Conservation (phyloP, 2,888 invertebrate species). For the Seira musarum region DNA sequence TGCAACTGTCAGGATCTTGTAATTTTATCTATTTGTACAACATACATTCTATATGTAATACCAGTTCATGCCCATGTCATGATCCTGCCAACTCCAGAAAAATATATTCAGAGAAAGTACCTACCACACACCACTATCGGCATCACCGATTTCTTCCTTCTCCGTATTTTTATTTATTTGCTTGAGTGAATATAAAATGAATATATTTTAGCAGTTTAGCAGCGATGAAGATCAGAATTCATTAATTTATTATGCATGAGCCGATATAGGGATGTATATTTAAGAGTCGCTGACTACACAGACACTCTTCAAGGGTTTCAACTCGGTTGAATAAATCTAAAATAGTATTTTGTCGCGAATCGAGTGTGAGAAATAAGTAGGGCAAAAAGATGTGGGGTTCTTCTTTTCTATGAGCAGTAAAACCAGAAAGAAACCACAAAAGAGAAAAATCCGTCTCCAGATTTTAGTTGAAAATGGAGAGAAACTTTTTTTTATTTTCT, state of each 20-base stretch:
- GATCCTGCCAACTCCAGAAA: no score
- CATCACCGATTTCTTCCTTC: not conserved
- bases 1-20: conserved; percentile 51
- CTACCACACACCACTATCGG: not conserved
- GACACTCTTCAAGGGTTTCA: no score
- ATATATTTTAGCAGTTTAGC: not conserved
- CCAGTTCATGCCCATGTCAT: no score
- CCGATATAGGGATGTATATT: not conserved
- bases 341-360: not conserved
- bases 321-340: not conserved
- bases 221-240: not conserved
- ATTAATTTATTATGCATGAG: not conserved
- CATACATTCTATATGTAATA: no score
- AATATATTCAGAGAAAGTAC: not conserved
- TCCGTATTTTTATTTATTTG: not conserved
- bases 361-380: no score
- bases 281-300: not conserved
- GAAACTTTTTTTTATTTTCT: conserved; percentile 17
- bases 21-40: not conserved
- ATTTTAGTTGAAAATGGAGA: conserved; percentile 19
- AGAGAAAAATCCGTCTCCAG: not conserved
- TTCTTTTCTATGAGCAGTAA: not conserved
- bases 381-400: no score
- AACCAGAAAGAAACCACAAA: not conserved
- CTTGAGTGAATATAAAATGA: not conserved